These are phyloP conservation scores for Deroptyus accipitrinus DNA, from an alignment of 2,113 vertebrate genomes.

Conservation along the genomic window DNA sequence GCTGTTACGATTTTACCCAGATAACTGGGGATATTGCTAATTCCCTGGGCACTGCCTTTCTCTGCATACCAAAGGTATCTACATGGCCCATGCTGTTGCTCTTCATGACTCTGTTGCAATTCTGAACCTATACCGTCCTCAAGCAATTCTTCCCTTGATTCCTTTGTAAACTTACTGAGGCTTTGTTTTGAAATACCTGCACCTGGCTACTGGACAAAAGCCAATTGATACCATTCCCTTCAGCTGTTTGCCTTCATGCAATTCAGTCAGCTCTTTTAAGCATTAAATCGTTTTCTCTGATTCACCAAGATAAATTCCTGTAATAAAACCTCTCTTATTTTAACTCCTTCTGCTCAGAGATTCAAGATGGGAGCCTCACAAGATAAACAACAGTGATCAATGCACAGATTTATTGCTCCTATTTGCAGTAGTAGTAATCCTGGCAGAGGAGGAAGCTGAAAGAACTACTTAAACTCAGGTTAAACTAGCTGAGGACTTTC, in stretches of 20 bases:
- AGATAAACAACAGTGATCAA: background rate
- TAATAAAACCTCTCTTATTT: slow-evolving; percentile 1
- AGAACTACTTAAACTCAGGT: background rate
- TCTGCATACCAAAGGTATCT: background rate
- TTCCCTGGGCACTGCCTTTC: background rate
- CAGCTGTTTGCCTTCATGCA: background rate
- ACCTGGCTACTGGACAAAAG: background rate
- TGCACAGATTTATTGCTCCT: background rate
- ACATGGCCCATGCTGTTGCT: background rate
- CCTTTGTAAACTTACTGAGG: background rate
- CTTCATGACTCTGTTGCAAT: background rate
- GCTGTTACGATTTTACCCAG: background rate
- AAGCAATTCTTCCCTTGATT: background rate
- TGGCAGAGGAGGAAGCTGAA: background rate
- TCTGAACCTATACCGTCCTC: background rate
- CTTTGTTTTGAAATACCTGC: slow-evolving; percentile 37
- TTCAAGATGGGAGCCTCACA: background rate
- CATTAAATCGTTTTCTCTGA: slow-evolving; percentile 25
- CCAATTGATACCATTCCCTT: slow-evolving; percentile 6
- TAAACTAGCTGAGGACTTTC: background rate
- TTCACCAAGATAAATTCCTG: background rate
- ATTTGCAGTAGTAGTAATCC: background rate
- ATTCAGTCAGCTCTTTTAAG: slow-evolving; percentile 21
- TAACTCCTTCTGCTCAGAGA: background rate
- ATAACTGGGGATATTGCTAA: background rate